Evolutionary conservation across 2,888 invertebrate genomes (phyloP).

Genomic region (Agrilus mali): DNA sequence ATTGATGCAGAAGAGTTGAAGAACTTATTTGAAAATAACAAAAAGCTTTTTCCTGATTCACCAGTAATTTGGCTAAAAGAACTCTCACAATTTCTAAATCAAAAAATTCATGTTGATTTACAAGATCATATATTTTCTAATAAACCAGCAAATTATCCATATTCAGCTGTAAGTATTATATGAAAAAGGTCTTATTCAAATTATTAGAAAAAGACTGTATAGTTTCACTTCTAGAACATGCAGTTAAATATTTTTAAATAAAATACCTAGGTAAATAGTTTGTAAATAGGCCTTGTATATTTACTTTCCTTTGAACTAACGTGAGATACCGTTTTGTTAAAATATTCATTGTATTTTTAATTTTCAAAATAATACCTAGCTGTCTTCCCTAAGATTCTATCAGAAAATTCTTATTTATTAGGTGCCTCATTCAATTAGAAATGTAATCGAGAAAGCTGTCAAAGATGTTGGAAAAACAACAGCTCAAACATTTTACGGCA

Average conservation of each 20-base stretch:
- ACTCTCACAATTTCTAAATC: conserved; percentile 50
- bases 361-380: too few species aligned
- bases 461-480: conserved; percentile 49
- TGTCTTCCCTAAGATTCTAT: conserved; percentile 19
- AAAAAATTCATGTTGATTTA: conserved; percentile 47
- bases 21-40: conserved; percentile 41
- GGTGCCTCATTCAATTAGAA: conserved; percentile 28
- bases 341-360: too few species aligned
- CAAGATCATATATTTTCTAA: conserved; percentile 48
- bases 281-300: too few species aligned
- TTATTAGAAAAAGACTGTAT: too few species aligned
- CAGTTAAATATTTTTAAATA: too few species aligned
- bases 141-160: conserved; percentile 44
- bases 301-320: too few species aligned
- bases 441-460: conserved; percentile 37
- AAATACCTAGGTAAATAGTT: too few species aligned
- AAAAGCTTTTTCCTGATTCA: conserved; percentile 54
- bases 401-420: conserved; percentile 23
- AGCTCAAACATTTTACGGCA: conserved; percentile 56
- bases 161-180: conserved; percentile 30
- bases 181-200: too few species aligned
- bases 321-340: too few species aligned
- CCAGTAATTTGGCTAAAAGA: conserved; percentile 61
- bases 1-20: conserved; percentile 47
- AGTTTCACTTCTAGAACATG: too few species aligned